Evolutionary conservation across 2,888 invertebrate species (phyloP).

Genomic region (Pyralis farinalis): DNA sequence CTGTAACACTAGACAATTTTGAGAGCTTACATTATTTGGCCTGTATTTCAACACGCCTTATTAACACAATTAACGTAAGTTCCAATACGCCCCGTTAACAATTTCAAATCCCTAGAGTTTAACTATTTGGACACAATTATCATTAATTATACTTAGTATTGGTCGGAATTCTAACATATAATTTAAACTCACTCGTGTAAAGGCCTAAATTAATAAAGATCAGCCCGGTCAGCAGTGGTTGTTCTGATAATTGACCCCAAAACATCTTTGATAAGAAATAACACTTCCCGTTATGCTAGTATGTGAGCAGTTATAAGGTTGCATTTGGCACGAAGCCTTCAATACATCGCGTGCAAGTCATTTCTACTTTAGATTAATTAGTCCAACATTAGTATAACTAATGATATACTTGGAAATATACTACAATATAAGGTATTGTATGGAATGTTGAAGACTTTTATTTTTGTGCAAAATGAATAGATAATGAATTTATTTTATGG

Average conservation of each 20-base stretch:
- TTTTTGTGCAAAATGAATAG: slow-evolving; percentile 54
- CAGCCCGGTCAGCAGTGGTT: slow-evolving; percentile 16
- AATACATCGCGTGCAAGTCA: slow-evolving; percentile 37
- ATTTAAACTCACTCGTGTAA: slow-evolving; percentile 22
- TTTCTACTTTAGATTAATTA: slow-evolving; percentile 43
- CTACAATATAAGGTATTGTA: slow-evolving; percentile 40
- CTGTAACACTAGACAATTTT: background rate
- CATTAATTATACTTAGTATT: too few relatives aligned
- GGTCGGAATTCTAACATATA: slow-evolving; percentile 1
- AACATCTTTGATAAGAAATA: slow-evolving; percentile 8
- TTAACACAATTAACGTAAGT: slow-evolving; percentile 2
- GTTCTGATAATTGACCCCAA: slow-evolving; percentile 16
- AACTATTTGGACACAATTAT: too few relatives aligned
- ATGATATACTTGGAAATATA: slow-evolving; percentile 48
- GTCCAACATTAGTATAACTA: slow-evolving; percentile 61
- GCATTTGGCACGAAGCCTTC: slow-evolving; percentile 46
- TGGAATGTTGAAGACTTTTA: slow-evolving; percentile 58
- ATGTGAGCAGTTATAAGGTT: slow-evolving; percentile 26
- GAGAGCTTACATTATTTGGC: slow-evolving; percentile 2
- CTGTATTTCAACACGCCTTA: slow-evolving; percentile 2
- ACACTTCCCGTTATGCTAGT: slow-evolving; percentile 14
- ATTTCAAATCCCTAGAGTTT: too few relatives aligned
- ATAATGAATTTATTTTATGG: slow-evolving; percentile 54
- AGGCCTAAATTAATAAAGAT: slow-evolving; percentile 26
- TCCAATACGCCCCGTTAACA: too few relatives aligned